A percentile compares a stretch with the other conserved stretches of the same genome.
These are phyloP conservation scores for Synodontis membranacea DNA, from an alignment of 2,113 vertebrate genomes.

Conservation along the genomic window DNA sequence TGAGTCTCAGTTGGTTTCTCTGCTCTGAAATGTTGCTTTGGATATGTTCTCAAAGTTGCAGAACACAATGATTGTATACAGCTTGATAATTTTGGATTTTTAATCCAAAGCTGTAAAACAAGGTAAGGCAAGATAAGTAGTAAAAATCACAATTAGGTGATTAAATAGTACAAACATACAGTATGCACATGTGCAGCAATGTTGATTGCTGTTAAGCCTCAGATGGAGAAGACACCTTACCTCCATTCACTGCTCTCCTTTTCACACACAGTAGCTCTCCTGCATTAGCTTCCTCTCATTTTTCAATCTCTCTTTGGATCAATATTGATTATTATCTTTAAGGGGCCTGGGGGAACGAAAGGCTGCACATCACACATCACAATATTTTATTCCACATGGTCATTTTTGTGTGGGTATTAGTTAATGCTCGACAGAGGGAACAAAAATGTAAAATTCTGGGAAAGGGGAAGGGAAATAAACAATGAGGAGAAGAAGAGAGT, in stretches of 20 bases:
- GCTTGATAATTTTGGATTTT: too few relatives aligned
- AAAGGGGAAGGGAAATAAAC: constrained; percentile 31
- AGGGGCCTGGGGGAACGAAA: constrained; percentile 47
- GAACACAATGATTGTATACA: too few relatives aligned
- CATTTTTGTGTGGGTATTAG: constrained; percentile 20
- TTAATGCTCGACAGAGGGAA: constrained; percentile 30
- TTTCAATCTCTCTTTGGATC: constrained; percentile 57
- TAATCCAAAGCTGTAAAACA: too few relatives aligned
- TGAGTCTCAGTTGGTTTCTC: too few relatives aligned
- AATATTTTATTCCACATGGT: constrained; percentile 50
- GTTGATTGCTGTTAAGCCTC: neutral
- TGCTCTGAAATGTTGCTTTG: too few relatives aligned
- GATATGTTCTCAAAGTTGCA: too few relatives aligned
- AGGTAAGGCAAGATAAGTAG: neutral
- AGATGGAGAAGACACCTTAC: neutral
- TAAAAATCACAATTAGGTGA: neutral
- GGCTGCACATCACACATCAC: constrained; percentile 16
- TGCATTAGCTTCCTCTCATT: neutral
- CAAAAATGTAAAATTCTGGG: constrained; percentile 7
- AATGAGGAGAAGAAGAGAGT: constrained; percentile 1
- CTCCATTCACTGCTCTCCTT: neutral
- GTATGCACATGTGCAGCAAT: neutral
- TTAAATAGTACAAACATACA: neutral
- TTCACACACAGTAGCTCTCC: neutral
- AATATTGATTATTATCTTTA: constrained; percentile 72